phyloP scores from a whole-genome alignment of 1,140 invertebrate genomes.

The Ostrea edulis region DNA sequence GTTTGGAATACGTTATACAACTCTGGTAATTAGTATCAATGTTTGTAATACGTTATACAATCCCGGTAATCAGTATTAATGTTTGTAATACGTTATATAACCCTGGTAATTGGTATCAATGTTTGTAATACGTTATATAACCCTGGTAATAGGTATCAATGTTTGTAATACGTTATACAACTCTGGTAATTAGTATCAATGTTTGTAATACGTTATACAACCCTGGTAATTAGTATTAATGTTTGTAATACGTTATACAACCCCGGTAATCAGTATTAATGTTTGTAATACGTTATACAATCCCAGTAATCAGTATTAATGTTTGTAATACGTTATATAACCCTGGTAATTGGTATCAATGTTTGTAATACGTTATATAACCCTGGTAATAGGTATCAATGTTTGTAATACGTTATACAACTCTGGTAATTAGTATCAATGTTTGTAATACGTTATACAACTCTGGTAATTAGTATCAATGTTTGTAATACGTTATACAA shows the following conservation, averaged over 20 bases:
- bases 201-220: conserved; percentile 45
- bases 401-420: conserved; percentile 45
- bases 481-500: conserved; percentile 45
- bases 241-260: conserved; percentile 45
- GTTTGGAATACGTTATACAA: conserved; percentile 46
- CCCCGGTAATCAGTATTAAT: neutral
- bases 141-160: neutral
- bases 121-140: conserved; percentile 44
- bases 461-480: neutral
- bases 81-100: conserved; percentile 44
- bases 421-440: neutral
- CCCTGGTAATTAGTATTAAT: neutral
- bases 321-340: conserved; percentile 44
- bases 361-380: conserved; percentile 44
- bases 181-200: neutral
- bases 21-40: neutral
- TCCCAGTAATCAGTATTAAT: neutral
- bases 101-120: neutral
- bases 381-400: neutral
- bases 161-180: conserved; percentile 45
- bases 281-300: conserved; percentile 45
- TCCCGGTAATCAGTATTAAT: neutral
- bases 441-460: conserved; percentile 45
- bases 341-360: neutral
- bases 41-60: conserved; percentile 45